These are phyloP conservation scores for Myathropa florea DNA, from an alignment of 2,888 invertebrate genomes.

Conservation along the genomic window DNA sequence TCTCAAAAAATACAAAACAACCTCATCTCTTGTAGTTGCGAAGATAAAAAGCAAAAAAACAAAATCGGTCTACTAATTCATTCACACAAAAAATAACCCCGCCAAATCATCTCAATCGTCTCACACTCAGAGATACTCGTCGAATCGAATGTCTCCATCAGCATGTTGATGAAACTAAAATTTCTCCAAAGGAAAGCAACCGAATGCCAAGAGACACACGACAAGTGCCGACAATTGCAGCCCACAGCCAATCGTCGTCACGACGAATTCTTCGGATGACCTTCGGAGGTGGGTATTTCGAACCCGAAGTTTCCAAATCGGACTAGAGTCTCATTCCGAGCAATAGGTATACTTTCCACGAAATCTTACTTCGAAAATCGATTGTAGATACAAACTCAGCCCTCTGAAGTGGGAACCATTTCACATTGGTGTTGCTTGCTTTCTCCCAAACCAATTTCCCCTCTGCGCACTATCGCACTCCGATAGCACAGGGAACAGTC, in stretches of 20 bases:
- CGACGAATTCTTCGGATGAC: not conserved
- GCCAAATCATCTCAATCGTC: too few relatives aligned
- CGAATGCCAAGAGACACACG: not conserved
- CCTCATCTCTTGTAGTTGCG: too few relatives aligned
- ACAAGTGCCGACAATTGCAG: not conserved
- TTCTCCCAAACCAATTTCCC: conserved; percentile 2
- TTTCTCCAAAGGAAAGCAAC: not conserved
- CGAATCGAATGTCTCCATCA: not conserved
- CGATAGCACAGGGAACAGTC: conserved; percentile 18
- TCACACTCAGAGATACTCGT: not conserved
- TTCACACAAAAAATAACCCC: too few relatives aligned
- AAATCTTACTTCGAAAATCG: conserved; percentile 59
- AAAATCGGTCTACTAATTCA: too few relatives aligned
- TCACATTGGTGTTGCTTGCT: not conserved
- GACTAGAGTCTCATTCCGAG: conserved; percentile 59
- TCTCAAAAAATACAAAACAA: too few relatives aligned
- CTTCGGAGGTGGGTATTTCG: conserved; percentile 35
- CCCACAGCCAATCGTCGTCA: not conserved
- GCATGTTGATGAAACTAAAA: not conserved
- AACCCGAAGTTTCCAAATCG: conserved; percentile 61
- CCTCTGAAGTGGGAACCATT: conserved; percentile 1
- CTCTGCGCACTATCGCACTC: conserved; percentile 49
- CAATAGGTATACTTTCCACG: conserved; percentile 52
- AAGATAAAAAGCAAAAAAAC: too few relatives aligned
- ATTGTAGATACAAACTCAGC: conserved; percentile 18